Evolutionary conservation across 2,113 vertebrate genomes (phyloP).

Genomic region (Rostratula benghalensis): DNA sequence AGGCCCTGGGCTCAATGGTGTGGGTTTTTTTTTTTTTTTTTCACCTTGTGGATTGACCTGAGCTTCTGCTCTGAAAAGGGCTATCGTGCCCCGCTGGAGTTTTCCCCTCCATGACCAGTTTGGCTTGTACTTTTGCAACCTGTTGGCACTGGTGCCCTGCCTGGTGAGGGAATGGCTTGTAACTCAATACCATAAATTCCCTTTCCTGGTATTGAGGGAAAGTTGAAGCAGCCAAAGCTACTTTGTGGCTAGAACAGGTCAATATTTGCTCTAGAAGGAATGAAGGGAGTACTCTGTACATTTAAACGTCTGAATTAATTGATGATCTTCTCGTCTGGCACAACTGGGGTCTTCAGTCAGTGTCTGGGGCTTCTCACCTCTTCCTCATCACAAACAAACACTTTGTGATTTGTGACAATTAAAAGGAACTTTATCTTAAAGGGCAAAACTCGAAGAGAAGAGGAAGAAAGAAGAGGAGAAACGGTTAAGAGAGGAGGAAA

Average conservation of each 20-base stretch:
- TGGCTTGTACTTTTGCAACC: background rate
- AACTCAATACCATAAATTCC: no score
- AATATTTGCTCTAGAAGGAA: background rate
- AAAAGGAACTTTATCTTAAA: slow-evolving; percentile 39
- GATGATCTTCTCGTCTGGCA: background rate
- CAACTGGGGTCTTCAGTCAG: background rate
- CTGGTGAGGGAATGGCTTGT: background rate
- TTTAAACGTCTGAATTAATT: background rate
- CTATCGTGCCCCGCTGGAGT: background rate
- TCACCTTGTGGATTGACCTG: background rate
- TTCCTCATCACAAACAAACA: background rate
- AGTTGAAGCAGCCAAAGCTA: background rate
- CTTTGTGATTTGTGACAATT: background rate
- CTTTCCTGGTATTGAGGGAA: background rate
- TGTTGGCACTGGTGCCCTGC: background rate
- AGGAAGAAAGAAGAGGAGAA: slow-evolving; percentile 96
- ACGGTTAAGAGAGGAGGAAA: slow-evolving; percentile 92
- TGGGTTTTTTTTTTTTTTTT: no score
- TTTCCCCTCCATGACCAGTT: background rate
- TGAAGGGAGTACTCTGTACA: accelerated
- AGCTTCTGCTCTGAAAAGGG: background rate
- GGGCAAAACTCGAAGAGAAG: slow-evolving; percentile 95
- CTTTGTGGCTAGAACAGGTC: background rate
- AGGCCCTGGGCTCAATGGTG: background rate
- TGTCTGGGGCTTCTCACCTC: background rate